Evolutionary conservation across 2,888 invertebrate genomes (phyloP).

Genomic region (Osmoderma eremita): DNA sequence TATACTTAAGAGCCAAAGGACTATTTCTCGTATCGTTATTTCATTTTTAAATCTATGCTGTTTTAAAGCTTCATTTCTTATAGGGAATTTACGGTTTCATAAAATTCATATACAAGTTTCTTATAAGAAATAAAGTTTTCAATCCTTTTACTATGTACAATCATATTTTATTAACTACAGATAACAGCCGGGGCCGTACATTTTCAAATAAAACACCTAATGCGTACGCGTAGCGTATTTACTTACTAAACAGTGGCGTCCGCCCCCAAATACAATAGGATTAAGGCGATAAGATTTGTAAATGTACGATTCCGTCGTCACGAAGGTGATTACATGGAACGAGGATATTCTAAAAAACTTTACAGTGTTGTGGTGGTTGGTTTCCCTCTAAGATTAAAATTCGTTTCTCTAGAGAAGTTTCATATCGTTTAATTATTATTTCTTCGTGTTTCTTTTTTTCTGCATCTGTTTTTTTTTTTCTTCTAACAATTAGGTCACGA

Average conservation of each 20-base stretch:
- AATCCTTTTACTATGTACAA: constrained; percentile 46
- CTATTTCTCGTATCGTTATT: constrained; percentile 43
- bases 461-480: constrained; percentile 45
- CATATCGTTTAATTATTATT: constrained; percentile 35
- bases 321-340: constrained; percentile 48
- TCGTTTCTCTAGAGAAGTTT: constrained; percentile 64
- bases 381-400: constrained; percentile 58
- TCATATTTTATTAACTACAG: constrained; percentile 45
- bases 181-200: constrained; percentile 13
- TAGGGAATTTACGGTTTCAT: constrained; percentile 37
- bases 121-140: constrained; percentile 47
- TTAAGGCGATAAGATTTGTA: neutral
- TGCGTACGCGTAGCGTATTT: constrained; percentile 44
- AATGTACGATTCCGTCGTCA: constrained; percentile 27
- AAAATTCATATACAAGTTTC: constrained; percentile 44
- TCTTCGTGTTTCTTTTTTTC: constrained; percentile 32
- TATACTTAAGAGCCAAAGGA: constrained; percentile 44
- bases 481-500: constrained; percentile 59
- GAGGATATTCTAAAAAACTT: constrained; percentile 39
- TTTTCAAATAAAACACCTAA: constrained; percentile 40
- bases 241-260: constrained; percentile 44
- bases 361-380: constrained; percentile 43
- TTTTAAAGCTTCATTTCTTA: constrained; percentile 46
- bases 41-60: constrained; percentile 39
- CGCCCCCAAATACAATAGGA: constrained; percentile 1